Percentiles rank a stretch among this genome's conserved stretches.
Conservation (phyloP, 2,888 invertebrate genomes). For the Helicoverpa assulta region DNA sequence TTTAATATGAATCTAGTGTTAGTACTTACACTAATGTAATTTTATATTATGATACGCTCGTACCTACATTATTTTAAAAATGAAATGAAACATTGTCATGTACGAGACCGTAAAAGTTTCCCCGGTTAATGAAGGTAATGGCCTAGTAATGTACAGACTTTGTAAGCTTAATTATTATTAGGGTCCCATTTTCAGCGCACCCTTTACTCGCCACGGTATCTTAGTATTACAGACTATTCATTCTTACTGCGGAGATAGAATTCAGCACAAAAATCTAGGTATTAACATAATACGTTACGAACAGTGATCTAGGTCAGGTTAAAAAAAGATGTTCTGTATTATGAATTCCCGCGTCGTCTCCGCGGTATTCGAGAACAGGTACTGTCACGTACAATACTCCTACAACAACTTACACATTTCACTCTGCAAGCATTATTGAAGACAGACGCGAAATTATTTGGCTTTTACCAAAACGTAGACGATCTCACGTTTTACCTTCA, state of each 20-base stretch:
- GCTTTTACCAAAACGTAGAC: background rate
- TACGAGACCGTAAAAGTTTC: background rate
- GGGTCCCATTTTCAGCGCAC: background rate
- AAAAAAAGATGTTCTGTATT: constrained; percentile 11
- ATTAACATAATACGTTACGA: constrained; percentile 10
- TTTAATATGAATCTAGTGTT: no score
- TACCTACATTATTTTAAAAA: no score
- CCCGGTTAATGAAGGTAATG: background rate
- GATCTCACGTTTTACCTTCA: background rate
- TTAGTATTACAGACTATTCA: background rate
- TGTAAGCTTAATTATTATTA: constrained; percentile 11
- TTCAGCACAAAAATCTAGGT: constrained; percentile 7
- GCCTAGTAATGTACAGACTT: constrained; percentile 12
- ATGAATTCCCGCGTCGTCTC: constrained; percentile 6
- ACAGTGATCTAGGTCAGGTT: constrained; percentile 9
- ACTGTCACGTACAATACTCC: constrained; percentile 7
- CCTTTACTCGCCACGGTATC: constrained; percentile 1
- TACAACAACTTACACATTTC: constrained; percentile 24
- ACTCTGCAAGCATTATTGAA: constrained; percentile 14
- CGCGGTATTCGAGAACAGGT: constrained; percentile 3
- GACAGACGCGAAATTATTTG: constrained; percentile 5
- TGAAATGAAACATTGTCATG: background rate
- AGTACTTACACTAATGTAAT: no score
- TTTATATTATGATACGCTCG: no score
- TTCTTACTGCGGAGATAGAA: constrained; percentile 6